Evolutionary conservation across 2,113 vertebrate genomes (phyloP).

Genomic region (Pantherophis guttatus): DNA sequence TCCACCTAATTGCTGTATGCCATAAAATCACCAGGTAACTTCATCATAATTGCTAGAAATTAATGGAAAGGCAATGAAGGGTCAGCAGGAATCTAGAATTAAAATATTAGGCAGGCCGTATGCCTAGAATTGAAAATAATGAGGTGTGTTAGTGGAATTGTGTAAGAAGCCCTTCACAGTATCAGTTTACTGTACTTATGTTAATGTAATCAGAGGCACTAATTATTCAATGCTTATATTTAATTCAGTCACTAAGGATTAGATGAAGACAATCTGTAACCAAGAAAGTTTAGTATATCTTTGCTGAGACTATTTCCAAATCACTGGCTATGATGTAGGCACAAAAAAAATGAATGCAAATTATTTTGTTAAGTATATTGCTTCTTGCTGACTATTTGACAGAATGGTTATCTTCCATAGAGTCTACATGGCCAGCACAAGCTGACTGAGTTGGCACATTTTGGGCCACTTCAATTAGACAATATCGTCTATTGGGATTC

Average conservation of each 20-base stretch:
- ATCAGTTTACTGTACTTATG: not conserved
- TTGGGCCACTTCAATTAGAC: not conserved
- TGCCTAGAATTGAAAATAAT: not conserved
- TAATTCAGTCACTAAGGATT: not conserved
- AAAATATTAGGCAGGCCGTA: fast-evolving
- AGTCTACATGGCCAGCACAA: not conserved
- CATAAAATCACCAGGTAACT: not conserved
- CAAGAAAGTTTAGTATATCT: not conserved
- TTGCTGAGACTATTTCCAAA: not conserved
- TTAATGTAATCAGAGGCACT: not conserved
- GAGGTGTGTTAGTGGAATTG: not conserved
- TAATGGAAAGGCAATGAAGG: not conserved
- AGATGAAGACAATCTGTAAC: not conserved
- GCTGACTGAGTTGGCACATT: not conserved
- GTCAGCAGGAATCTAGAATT: not conserved
- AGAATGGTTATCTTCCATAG: not conserved
- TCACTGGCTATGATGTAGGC: not conserved
- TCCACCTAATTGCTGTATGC: not conserved
- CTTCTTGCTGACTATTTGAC: not conserved
- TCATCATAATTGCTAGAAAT: not conserved
- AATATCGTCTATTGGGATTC: not conserved
- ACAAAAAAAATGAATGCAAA: not conserved
- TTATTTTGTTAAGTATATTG: not conserved
- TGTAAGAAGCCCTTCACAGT: not conserved
- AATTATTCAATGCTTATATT: not conserved